Conservation (phyloP, 2,113 vertebrate species). For the Pristiophorus japonicus region DNA sequence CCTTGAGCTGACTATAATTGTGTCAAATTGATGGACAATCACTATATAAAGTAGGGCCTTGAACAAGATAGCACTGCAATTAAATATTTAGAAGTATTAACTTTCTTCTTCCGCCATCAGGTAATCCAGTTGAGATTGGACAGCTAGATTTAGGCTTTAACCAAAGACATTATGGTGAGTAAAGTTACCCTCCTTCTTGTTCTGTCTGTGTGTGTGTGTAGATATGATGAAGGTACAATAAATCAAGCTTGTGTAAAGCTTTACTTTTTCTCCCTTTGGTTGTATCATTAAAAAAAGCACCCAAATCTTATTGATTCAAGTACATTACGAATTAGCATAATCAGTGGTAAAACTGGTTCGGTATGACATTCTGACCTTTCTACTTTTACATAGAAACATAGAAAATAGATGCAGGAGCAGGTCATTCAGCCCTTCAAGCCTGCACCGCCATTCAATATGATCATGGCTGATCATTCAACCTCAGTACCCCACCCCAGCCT, state of each 20-base stretch:
- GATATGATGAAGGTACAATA: not conserved
- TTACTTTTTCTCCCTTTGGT: not conserved
- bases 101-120: not conserved
- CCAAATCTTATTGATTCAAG: not conserved
- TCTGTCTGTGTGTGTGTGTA: not conserved
- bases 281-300: not conserved
- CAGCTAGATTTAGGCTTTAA: not conserved
- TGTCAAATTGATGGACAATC: not conserved
- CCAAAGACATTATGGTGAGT: slow-evolving; percentile 36
- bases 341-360: not conserved
- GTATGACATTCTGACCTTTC: not conserved
- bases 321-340: not conserved
- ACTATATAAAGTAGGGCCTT: not conserved
- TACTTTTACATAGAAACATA: no score
- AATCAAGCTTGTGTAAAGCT: not conserved
- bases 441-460: no score
- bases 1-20: not conserved
- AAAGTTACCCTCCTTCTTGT: not conserved
- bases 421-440: no score
- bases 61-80: not conserved
- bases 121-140: not conserved
- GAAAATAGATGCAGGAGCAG: no score
- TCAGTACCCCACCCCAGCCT: no score
- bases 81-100: not conserved
- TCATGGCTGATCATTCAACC: no score